A percentile compares a stretch with the other conserved stretches of the same genome.
phyloP scores from a whole-genome alignment of 1,140 invertebrate species.

The Lanistes nyassanus region DNA sequence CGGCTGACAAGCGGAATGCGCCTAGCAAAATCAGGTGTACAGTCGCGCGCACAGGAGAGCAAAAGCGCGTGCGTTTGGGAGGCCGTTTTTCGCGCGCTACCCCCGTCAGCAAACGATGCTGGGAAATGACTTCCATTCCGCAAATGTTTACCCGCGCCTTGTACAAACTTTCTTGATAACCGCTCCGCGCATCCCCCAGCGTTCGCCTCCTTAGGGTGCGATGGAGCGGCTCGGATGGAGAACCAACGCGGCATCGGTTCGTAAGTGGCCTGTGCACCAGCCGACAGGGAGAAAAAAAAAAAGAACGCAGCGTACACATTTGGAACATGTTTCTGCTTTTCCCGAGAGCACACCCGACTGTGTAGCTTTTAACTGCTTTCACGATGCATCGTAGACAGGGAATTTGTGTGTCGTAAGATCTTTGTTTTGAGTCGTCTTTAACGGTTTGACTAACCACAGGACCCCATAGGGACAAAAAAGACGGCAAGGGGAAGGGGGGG shows the following conservation, averaged over 20 bases:
- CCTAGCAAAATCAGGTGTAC: too few relatives aligned
- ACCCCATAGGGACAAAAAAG: too few relatives aligned
- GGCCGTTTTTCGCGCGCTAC: background rate
- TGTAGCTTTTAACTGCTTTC: background rate
- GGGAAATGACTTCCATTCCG: slow-evolving; percentile 26
- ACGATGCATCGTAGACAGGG: background rate
- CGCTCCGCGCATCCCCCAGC: background rate
- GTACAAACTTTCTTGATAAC: slow-evolving; percentile 22
- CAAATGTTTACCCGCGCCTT: slow-evolving; percentile 23
- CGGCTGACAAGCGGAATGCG: too few relatives aligned
- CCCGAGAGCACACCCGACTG: too few relatives aligned
- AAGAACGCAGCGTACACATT: background rate
- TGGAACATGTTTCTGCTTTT: background rate
- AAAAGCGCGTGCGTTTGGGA: slow-evolving; percentile 11
- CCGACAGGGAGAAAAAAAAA: background rate
- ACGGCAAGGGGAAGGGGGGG: too few relatives aligned
- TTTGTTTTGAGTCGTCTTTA: too few relatives aligned
- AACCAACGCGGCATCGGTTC: background rate
- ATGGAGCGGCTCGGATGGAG: slow-evolving; percentile 7
- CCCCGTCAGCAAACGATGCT: slow-evolving; percentile 19
- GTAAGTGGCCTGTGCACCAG: background rate
- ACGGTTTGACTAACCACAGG: too few relatives aligned
- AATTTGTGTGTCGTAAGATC: too few relatives aligned
- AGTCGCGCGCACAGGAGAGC: slow-evolving; percentile 8
- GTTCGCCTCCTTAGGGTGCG: slow-evolving; percentile 16